Evolutionary conservation across 2,888 invertebrate genomes (phyloP).

Genomic region (Eudasyphora cyanicolor): DNA sequence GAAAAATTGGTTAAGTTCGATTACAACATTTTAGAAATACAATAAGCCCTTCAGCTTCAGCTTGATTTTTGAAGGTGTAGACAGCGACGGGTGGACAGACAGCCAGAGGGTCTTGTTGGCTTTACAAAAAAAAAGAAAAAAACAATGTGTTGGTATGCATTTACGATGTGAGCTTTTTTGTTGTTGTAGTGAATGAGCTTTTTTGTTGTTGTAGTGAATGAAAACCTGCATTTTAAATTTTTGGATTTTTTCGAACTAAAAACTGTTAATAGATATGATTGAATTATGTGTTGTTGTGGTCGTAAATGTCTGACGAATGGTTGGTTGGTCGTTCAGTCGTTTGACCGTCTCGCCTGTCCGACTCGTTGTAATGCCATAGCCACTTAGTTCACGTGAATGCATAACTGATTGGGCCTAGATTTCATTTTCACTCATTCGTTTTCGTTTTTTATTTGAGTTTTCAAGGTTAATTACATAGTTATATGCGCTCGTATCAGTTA

Average conservation of each 20-base stretch:
- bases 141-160: not conserved
- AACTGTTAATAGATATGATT: conserved; percentile 9
- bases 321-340: not conserved
- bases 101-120: not conserved
- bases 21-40: conserved; percentile 4
- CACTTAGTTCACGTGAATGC: too few species aligned
- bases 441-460: conserved; percentile 12
- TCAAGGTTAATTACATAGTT: conserved; percentile 29
- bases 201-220: not conserved
- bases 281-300: not conserved
- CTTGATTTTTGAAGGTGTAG: not conserved
- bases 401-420: conserved; percentile 7
- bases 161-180: not conserved
- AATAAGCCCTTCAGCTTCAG: not conserved
- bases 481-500: conserved; percentile 1
- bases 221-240: not conserved
- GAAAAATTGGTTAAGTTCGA: conserved; percentile 7
- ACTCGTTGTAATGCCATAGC: too few species aligned
- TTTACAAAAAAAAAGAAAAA: not conserved
- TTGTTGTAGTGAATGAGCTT: not conserved
- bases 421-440: conserved; percentile 18
- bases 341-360: not conserved
- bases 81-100: not conserved
- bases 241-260: conserved; percentile 10
- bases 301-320: not conserved